These are phyloP conservation scores for Phengaris arion DNA, from an alignment of 2,888 invertebrate species.

Conservation along the genomic window DNA sequence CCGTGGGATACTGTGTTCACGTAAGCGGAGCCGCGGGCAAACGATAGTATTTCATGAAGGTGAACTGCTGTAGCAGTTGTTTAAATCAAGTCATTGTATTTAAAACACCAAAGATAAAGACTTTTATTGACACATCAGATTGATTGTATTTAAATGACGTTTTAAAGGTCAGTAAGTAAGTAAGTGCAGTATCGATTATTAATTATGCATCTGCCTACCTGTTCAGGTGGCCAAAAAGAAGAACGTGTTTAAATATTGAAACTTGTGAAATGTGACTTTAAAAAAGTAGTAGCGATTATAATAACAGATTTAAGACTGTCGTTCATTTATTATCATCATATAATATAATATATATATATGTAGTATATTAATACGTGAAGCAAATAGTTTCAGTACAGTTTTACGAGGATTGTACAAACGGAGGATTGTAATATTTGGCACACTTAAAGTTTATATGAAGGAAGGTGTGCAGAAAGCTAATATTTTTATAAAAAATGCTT, in stretches of 20 bases:
- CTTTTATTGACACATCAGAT: constrained; percentile 13
- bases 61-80: neutral
- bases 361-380: too few species aligned
- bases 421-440: too few species aligned
- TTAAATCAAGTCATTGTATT: constrained; percentile 12
- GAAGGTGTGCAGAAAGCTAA: too few species aligned
- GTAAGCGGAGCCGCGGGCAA: too few species aligned
- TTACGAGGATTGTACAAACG: too few species aligned
- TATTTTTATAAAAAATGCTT: too few species aligned
- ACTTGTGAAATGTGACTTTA: constrained; percentile 4
- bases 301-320: neutral
- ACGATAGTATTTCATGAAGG: neutral
- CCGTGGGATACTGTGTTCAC: too few species aligned
- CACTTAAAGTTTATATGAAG: too few species aligned
- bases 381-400: too few species aligned
- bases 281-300: neutral
- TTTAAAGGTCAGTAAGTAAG: neutral
- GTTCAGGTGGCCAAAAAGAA: neutral
- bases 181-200: neutral
- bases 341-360: too few species aligned
- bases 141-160: constrained; percentile 25
- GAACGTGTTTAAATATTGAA: constrained; percentile 5
- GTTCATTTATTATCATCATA: neutral
- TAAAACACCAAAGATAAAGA: neutral
- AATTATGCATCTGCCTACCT: constrained; percentile 12